These are phyloP conservation scores for Malacoctenus gilli DNA, from an alignment of 2,797 vertebrate species.

Conservation along the genomic window DNA sequence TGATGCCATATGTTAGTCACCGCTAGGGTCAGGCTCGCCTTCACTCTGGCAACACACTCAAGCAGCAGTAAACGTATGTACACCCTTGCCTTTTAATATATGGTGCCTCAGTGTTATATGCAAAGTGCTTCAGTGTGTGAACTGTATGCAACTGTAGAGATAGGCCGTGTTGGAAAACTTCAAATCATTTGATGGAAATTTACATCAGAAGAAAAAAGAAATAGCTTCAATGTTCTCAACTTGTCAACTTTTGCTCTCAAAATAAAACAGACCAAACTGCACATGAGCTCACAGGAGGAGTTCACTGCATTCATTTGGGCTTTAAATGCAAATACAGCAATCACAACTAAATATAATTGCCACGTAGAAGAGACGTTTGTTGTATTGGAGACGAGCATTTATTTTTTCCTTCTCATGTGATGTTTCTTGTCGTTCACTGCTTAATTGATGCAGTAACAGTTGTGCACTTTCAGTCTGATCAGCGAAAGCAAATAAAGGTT, in stretches of 20 bases:
- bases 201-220: slow-evolving; percentile 4
- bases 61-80: slow-evolving; percentile 59
- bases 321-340: slow-evolving; percentile 47
- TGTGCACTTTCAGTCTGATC: slow-evolving; percentile 69
- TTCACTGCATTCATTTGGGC: slow-evolving; percentile 30
- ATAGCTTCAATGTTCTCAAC: no score
- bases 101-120: slow-evolving; percentile 77
- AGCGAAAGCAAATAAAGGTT: slow-evolving; percentile 33
- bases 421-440: slow-evolving; percentile 52
- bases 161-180: slow-evolving; percentile 35
- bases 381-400: slow-evolving; percentile 36
- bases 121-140: slow-evolving; percentile 69
- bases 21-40: slow-evolving; percentile 50
- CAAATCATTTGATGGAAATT: slow-evolving; percentile 15
- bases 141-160: slow-evolving; percentile 59
- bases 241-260: no score
- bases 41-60: slow-evolving; percentile 47
- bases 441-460: slow-evolving; percentile 53
- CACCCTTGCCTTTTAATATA: slow-evolving; percentile 71
- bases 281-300: slow-evolving; percentile 35
- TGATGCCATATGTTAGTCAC: slow-evolving; percentile 62
- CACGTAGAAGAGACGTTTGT: slow-evolving; percentile 61
- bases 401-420: slow-evolving; percentile 28
- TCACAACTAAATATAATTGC: slow-evolving; percentile 42
- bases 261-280: slow-evolving; percentile 11